These are phyloP conservation scores for Tinamus guttatus DNA, from an alignment of 2,113 vertebrate genomes.

Conservation along the genomic window DNA sequence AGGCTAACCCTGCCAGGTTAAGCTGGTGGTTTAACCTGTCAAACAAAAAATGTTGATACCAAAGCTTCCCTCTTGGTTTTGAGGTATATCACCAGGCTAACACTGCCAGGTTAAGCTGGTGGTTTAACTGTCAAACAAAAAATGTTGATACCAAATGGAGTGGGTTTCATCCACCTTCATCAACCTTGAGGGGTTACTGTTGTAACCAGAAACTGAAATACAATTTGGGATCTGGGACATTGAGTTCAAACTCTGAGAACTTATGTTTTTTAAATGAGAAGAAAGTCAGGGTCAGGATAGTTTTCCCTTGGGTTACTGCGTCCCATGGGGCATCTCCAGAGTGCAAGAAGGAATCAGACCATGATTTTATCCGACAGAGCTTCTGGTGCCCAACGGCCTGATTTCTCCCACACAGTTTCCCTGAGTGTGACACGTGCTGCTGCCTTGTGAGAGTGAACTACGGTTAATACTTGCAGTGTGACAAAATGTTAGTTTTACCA, in stretches of 20 bases:
- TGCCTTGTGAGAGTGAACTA: neutral
- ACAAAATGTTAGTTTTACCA: neutral
- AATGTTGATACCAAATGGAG: neutral
- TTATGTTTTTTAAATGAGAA: neutral
- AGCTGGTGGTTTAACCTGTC: neutral
- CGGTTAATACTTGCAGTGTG: neutral
- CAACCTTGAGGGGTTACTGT: neutral
- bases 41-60: neutral
- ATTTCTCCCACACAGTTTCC: neutral
- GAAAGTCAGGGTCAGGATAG: neutral
- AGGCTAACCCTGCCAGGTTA: neutral
- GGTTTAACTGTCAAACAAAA: neutral
- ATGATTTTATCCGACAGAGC: neutral
- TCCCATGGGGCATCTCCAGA: neutral
- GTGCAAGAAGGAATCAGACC: neutral
- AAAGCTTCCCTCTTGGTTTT: neutral
- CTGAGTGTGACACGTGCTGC: neutral
- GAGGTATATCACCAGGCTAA: neutral
- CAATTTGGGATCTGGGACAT: neutral
- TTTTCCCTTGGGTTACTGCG: neutral
- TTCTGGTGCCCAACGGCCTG: neutral
- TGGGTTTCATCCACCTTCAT: neutral
- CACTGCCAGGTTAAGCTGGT: neutral
- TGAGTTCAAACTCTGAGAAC: neutral
- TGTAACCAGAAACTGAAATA: neutral